Conservation (phyloP, 2,113 vertebrate species). For the Albula goreensis region DNA sequence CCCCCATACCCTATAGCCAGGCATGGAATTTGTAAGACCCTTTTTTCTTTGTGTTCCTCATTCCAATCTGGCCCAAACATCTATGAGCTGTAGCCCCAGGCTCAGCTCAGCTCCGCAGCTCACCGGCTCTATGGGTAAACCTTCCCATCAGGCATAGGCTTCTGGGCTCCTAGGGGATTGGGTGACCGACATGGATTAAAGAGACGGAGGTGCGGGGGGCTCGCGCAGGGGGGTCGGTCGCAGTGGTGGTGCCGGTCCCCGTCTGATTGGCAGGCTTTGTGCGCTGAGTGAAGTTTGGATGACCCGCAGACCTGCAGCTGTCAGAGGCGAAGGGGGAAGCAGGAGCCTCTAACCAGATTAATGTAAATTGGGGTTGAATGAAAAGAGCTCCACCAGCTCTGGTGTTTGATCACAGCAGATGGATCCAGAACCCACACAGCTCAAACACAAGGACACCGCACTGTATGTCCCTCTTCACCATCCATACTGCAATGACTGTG, state of each 20-base stretch:
- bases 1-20: background rate
- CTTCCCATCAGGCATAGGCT: no score
- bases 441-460: background rate
- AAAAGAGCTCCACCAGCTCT: constrained; percentile 5
- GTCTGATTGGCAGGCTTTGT: constrained; percentile 36
- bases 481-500: background rate
- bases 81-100: background rate
- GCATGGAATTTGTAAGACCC: constrained; percentile 28
- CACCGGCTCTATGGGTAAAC: no score
- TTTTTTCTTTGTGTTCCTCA: background rate
- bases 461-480: background rate
- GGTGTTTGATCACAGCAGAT: constrained; percentile 44
- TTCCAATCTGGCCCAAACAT: background rate
- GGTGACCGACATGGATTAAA: no score
- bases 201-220: background rate
- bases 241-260: background rate
- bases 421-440: constrained; percentile 22
- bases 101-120: background rate
- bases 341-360: constrained; percentile 29
- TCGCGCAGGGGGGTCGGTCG: background rate
- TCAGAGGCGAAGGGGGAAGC: constrained; percentile 6
- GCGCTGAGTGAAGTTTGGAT: constrained; percentile 32
- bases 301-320: constrained; percentile 44
- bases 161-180: no score
- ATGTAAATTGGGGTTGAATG: constrained; percentile 34